These are phyloP conservation scores for Odontothrips loti DNA, from an alignment of 2,888 invertebrate species.

Conservation along the genomic window DNA sequence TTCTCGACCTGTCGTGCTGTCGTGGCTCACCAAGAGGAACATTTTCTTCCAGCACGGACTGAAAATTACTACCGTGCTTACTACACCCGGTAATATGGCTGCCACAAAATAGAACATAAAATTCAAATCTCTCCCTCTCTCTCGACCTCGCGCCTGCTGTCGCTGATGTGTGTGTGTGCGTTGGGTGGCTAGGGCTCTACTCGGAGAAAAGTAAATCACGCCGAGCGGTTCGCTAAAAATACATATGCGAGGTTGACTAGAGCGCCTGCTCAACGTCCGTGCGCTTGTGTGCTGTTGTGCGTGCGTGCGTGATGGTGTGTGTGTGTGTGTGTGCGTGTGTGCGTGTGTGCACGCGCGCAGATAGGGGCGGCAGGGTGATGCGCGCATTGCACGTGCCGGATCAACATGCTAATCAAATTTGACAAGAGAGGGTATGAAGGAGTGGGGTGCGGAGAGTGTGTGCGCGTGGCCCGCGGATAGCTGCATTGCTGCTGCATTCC, in stretches of 20 bases:
- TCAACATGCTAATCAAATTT: conserved; percentile 23
- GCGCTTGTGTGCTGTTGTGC: neutral
- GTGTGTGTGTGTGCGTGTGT: neutral
- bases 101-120: no score
- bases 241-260: neutral
- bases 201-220: neutral
- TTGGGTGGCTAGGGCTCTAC: no score
- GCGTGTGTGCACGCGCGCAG: neutral
- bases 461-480: no score
- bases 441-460: neutral
- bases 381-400: neutral
- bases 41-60: no score
- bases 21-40: no score
- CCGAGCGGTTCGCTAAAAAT: neutral
- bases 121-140: no score
- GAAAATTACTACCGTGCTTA: no score
- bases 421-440: neutral
- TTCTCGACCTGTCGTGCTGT: no score
- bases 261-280: neutral
- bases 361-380: neutral
- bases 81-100: no score
- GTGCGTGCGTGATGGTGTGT: neutral
- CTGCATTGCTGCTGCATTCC: no score
- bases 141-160: no score
- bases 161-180: no score